phyloP scores from a whole-genome alignment of 1,140 invertebrate genomes.

The Arctopsyche grandis region DNA sequence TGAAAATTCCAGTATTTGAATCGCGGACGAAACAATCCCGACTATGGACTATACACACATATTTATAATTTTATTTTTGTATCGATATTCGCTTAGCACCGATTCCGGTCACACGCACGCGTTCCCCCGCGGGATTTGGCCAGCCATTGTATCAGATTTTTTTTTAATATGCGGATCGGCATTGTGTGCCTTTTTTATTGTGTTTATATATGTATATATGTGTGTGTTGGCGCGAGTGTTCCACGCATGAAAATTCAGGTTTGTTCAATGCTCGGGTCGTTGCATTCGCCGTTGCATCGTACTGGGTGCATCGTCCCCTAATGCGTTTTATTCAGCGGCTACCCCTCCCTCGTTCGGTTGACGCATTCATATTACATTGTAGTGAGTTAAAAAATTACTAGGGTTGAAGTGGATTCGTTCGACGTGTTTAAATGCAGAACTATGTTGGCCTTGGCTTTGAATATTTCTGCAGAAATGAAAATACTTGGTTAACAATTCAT shows the following conservation, averaged over 20 bases:
- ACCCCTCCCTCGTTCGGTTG: background rate
- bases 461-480: no score
- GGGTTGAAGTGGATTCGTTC: no score
- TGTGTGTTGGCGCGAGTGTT: no score
- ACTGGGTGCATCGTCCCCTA: background rate
- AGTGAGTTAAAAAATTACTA: background rate
- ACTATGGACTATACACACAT: background rate
- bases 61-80: background rate
- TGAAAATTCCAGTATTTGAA: background rate
- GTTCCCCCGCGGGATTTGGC: constrained; percentile 13
- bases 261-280: background rate
- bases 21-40: background rate
- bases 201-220: background rate
- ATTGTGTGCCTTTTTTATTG: constrained; percentile 3
- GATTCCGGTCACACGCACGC: background rate
- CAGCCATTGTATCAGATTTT: constrained; percentile 19
- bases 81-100: background rate
- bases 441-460: no score
- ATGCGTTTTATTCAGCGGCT: background rate
- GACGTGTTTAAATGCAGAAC: no score
- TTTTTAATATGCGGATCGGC: constrained; percentile 20
- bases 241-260: background rate
- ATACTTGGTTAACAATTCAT: no score
- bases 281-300: background rate
- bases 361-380: background rate